phyloP scores from a whole-genome alignment of 2,888 invertebrate species.

The Agonopterix alstromeriana region DNA sequence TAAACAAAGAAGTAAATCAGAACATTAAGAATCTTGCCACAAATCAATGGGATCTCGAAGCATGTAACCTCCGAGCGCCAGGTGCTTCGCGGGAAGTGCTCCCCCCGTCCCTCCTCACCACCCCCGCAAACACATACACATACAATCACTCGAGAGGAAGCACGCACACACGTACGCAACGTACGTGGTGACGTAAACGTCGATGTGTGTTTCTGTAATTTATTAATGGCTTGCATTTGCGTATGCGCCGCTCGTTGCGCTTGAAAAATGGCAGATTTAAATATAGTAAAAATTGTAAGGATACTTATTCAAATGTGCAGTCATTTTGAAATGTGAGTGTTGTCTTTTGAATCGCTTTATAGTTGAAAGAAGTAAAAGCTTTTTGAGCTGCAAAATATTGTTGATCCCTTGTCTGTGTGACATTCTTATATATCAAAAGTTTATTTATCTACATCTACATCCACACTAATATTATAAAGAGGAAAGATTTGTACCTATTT shows the following conservation, averaged over 20 bases:
- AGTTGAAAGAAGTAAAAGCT: too few relatives aligned
- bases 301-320: constrained; percentile 50
- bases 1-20: constrained; percentile 44
- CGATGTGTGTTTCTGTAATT: constrained; percentile 62
- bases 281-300: constrained; percentile 49
- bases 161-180: constrained; percentile 19
- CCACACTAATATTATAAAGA: too few relatives aligned
- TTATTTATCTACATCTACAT: too few relatives aligned
- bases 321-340: not conserved
- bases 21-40: constrained; percentile 52
- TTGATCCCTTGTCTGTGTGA: too few relatives aligned
- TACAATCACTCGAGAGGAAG: constrained; percentile 42
- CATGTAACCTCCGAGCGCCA: constrained; percentile 66
- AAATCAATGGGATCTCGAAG: constrained; percentile 67
- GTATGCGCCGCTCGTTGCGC: constrained; percentile 53
- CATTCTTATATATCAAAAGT: too few relatives aligned
- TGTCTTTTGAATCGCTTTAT: not conserved
- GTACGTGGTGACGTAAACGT: constrained; percentile 31
- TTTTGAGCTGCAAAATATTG: too few relatives aligned
- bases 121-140: constrained; percentile 31
- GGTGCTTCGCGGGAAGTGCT: constrained; percentile 71
- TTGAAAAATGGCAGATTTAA: constrained; percentile 63
- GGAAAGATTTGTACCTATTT: too few relatives aligned
- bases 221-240: constrained; percentile 68
- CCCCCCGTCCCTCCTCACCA: constrained; percentile 21